Evolutionary conservation across 2,888 invertebrate genomes (phyloP).

Genomic region (Drosophila acutilabella): DNA sequence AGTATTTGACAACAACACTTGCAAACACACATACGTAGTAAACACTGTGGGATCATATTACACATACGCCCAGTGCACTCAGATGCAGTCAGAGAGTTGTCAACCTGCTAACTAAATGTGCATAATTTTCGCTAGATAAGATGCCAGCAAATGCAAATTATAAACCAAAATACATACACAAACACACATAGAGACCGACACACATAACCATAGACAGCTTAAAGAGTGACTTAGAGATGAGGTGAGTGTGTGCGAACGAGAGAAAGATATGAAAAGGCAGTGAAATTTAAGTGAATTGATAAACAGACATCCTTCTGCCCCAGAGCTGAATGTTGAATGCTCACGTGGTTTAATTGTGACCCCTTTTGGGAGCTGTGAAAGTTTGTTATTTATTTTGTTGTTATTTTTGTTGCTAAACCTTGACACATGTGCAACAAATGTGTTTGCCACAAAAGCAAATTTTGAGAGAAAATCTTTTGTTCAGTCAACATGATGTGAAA

Average conservation of each 20-base stretch:
- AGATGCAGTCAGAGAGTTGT: conserved; percentile 51
- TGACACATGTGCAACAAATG: conserved; percentile 38
- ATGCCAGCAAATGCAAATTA: conserved; percentile 51
- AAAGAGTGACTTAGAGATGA: conserved; percentile 19
- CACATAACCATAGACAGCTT: neutral
- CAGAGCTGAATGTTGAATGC: neutral
- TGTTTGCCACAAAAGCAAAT: conserved; percentile 19
- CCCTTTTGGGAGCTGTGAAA: conserved; percentile 41
- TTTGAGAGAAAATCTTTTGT: conserved; percentile 43
- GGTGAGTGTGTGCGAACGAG: neutral
- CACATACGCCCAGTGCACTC: conserved; percentile 54
- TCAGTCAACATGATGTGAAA: conserved; percentile 33
- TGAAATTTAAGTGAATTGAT: conserved; percentile 51
- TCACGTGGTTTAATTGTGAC: conserved; percentile 24
- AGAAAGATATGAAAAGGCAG: conserved; percentile 4
- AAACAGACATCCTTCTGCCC: conserved; percentile 41
- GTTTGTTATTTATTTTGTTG: conserved; percentile 33
- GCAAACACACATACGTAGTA: conserved; percentile 2
- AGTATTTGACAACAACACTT: conserved; percentile 49
- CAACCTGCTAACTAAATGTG: conserved; percentile 70
- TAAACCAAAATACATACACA: conserved; percentile 33
- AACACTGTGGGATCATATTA: conserved; percentile 32
- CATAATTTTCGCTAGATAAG: conserved; percentile 62
- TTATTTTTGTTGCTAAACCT: conserved; percentile 12
- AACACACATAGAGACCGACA: conserved; percentile 25